These are phyloP conservation scores for Drosophila kambysellisi DNA, from an alignment of 2,888 invertebrate species.

Conservation along the genomic window DNA sequence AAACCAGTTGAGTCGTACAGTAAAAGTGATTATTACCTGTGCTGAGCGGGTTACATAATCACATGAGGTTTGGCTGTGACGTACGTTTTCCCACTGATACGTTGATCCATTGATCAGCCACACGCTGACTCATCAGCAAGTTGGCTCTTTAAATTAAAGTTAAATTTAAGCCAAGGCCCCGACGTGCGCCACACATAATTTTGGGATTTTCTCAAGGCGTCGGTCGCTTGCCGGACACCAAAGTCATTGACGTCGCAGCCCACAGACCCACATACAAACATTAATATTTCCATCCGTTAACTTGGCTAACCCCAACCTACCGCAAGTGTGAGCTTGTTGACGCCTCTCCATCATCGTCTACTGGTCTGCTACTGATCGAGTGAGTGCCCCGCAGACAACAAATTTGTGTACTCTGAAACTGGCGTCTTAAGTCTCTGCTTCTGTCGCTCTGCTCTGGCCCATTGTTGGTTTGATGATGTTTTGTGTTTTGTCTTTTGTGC, in stretches of 20 bases:
- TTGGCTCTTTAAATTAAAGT: slow-evolving; percentile 76
- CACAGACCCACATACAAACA: slow-evolving; percentile 52
- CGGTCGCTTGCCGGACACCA: slow-evolving; percentile 63
- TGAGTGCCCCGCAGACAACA: slow-evolving; percentile 57
- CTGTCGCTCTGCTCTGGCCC: slow-evolving; percentile 34
- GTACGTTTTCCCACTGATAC: slow-evolving; percentile 70
- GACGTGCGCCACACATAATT: slow-evolving; percentile 72
- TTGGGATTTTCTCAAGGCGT: slow-evolving; percentile 82
- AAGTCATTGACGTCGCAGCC: slow-evolving; percentile 76
- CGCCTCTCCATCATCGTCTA: slow-evolving; percentile 36
- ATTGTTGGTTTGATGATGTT: slow-evolving; percentile 48
- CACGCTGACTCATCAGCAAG: slow-evolving; percentile 59
- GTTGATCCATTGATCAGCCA: slow-evolving; percentile 28
- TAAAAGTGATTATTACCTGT: slow-evolving; percentile 75
- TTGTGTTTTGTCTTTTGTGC: slow-evolving; percentile 38
- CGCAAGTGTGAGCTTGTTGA: slow-evolving; percentile 69
- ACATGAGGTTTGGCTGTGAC: slow-evolving; percentile 54
- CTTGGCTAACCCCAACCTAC: slow-evolving; percentile 72
- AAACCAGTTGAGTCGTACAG: slow-evolving; percentile 66
- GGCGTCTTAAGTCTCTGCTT: slow-evolving; percentile 15
- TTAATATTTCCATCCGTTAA: background rate
- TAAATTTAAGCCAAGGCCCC: slow-evolving; percentile 77
- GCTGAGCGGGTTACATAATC: slow-evolving; percentile 75
- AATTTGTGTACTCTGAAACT: slow-evolving; percentile 41
- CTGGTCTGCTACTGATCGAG: slow-evolving; percentile 34